These are phyloP conservation scores for Solen grandis DNA, from an alignment of 1,140 invertebrate genomes.

Conservation along the genomic window DNA sequence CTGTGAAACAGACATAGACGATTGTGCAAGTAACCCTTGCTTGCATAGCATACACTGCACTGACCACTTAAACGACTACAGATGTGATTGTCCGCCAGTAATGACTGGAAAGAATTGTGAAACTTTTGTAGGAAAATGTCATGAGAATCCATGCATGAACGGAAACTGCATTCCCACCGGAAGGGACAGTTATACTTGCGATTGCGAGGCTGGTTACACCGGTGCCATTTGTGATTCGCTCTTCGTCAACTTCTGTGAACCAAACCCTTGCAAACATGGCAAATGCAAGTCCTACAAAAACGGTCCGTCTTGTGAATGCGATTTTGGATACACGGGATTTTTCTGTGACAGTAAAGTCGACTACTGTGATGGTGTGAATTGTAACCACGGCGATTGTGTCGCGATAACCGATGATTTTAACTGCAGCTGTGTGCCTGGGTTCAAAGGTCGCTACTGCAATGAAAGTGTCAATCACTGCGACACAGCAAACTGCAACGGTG, in stretches of 20 bases:
- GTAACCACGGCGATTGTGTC: conserved; percentile 40
- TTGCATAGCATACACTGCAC: conserved; percentile 21
- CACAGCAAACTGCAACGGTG: conserved; percentile 54
- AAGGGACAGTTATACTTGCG: conserved; percentile 22
- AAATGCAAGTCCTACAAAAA: conserved; percentile 2
- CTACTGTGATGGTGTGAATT: conserved; percentile 50
- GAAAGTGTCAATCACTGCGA: conserved; percentile 30
- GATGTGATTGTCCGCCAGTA: conserved; percentile 9
- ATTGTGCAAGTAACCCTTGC: conserved; percentile 27
- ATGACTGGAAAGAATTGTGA: conserved; percentile 30
- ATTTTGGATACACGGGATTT: conserved; percentile 26
- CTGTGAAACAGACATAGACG: conserved; percentile 37
- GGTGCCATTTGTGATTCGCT: conserved; percentile 16
- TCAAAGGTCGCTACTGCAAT: conserved; percentile 58
- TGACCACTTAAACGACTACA: conserved; percentile 14
- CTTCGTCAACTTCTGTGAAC: conserved; percentile 22
- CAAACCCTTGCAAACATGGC: conserved; percentile 34
- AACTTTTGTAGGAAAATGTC: conserved; percentile 3
- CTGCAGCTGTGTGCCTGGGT: conserved; percentile 14
- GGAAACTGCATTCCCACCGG: conserved; percentile 25
- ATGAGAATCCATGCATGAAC: conserved; percentile 17
- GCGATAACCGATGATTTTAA: neutral
- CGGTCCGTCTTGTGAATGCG: conserved; percentile 23
- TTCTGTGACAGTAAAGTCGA: conserved; percentile 39
- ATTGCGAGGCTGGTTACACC: conserved; percentile 28